These are phyloP conservation scores for Pollenia griseotomentosa DNA, from an alignment of 2,888 invertebrate genomes.

Conservation along the genomic window DNA sequence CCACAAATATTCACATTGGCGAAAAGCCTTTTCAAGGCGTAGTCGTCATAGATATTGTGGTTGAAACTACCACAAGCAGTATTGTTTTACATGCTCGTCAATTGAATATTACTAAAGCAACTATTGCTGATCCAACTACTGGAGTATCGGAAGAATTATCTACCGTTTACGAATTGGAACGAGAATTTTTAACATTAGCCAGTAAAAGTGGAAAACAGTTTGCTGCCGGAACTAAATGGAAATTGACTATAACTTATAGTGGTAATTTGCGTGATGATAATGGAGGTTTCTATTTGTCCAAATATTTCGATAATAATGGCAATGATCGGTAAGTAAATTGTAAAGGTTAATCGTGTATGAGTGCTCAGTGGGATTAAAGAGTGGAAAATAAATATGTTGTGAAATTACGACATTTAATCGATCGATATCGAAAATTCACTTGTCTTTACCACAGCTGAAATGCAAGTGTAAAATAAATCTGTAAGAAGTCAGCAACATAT, in stretches of 20 bases:
- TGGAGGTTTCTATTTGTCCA: conserved; percentile 88
- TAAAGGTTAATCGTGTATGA: too few relatives aligned
- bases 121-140: conserved; percentile 70
- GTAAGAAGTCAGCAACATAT: too few relatives aligned
- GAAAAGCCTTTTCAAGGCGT: conserved; percentile 77
- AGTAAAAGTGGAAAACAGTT: conserved; percentile 48
- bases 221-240: conserved; percentile 83
- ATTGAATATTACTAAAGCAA: conserved; percentile 73
- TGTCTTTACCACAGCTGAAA: too few relatives aligned
- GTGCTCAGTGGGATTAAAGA: background rate
- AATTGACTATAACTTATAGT: conserved; percentile 85
- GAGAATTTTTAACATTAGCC: conserved; percentile 79
- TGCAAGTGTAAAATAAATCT: too few relatives aligned
- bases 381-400: too few relatives aligned
- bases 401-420: too few relatives aligned
- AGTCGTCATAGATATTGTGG: conserved; percentile 77
- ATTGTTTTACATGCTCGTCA: conserved; percentile 80
- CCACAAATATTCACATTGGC: conserved; percentile 79
- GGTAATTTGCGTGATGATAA: conserved; percentile 87
- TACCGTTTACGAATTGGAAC: conserved; percentile 67
- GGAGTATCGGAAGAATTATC: conserved; percentile 38
- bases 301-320: conserved; percentile 82
- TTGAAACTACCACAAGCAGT: conserved; percentile 67
- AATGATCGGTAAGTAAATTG: conserved; percentile 75
- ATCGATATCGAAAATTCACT: too few relatives aligned